Evolutionary conservation across 2,888 invertebrate genomes (phyloP), one percentile per base, ranked within the genome.

Genomic region (Opisthograptis luteolata): DNA sequence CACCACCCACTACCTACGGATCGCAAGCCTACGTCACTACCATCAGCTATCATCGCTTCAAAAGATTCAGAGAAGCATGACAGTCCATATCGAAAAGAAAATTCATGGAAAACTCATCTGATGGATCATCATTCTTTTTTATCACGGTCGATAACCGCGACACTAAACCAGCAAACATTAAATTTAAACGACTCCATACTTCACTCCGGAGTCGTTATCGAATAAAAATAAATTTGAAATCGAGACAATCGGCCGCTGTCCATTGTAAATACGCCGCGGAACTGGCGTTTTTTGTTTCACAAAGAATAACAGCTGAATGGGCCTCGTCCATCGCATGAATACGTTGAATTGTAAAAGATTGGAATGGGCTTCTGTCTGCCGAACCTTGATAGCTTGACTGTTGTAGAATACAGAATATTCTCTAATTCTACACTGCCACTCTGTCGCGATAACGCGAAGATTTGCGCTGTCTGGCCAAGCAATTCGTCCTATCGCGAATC

Each of bases 161-260:
- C 60, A 63, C 60, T 66, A 66, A 65, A 68, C 50, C 34, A 35
- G 10, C 34, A 9, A n/a, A 35, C 22, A 40, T 50, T 37, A 49
- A 50, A 44, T 34, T 34, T 50, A 51, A 45, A 40, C 50, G 44
- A 10, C 24, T 31, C 41, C 20, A 44, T 73, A 68, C 62, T 72
- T 70, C 72, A 72, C 66, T 22, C 22, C 28, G 14, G 70, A 66
- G 66, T 70, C 69, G 66, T 70, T 68, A 81, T 80, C 80, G 76
- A 77, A 75, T 76, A 64, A 70, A 67, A 68, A 68, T 70, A 73
- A 77, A 81, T 79, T 73, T 76, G 76, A 76, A 76, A 77, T 77
- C 73, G 70, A 75, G 78, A 82, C 80, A 76, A 75, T 76, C 76
- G 80, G n/a, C 67, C 68, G n/a, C 14, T 25, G 35, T 22, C 46